phyloP scores from a whole-genome alignment of 2,113 vertebrate species.

The Dromaius novaehollandiae region DNA sequence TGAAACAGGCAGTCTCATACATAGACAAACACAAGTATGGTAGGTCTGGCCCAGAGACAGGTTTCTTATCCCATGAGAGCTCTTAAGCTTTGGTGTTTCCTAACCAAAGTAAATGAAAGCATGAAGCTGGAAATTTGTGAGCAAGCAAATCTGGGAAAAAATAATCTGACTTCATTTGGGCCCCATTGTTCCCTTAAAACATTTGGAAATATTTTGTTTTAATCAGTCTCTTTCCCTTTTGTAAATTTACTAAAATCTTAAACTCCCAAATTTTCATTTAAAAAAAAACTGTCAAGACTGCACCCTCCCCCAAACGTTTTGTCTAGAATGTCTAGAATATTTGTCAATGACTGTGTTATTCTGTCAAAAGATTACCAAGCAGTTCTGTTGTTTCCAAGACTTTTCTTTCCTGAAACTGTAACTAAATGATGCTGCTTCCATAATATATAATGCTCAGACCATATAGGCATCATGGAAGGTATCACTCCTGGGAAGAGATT shows the following conservation, averaged over 20 bases:
- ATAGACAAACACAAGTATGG: neutral
- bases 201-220: conserved; percentile 9
- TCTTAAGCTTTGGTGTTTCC: neutral
- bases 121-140: neutral
- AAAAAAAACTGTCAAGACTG: neutral
- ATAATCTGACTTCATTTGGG: neutral
- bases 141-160: neutral
- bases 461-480: neutral
- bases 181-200: neutral
- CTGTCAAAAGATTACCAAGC: neutral
- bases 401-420: neutral
- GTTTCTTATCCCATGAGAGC: neutral
- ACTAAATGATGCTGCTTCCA: neutral
- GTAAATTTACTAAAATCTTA: neutral
- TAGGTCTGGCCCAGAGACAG: neutral
- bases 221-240: neutral
- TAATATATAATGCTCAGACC: neutral
- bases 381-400: neutral
- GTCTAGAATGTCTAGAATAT: neutral
- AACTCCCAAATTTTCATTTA: neutral
- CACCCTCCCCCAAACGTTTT: neutral
- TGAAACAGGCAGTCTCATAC: neutral
- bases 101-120: conserved; percentile 27
- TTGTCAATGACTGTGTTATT: neutral
- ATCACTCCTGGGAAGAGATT: neutral